Conservation (phyloP, 2,113 vertebrate species). For the Trematocara unimaculatum region DNA sequence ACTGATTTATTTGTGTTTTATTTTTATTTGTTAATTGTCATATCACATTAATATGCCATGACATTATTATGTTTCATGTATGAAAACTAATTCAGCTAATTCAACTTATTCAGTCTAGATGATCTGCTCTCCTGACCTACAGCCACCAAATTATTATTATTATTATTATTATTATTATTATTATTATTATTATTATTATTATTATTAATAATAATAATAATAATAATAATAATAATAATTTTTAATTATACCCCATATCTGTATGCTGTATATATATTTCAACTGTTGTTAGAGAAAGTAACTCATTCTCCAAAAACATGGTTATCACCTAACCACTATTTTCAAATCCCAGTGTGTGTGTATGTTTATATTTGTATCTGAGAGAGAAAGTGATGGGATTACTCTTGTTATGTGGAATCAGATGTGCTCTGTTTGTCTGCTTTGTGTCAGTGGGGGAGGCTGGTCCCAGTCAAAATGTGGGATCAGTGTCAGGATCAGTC, state of each 20-base stretch:
- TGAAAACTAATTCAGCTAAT: not conserved
- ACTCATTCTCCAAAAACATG: not conserved
- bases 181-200: not conserved
- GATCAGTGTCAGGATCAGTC: constrained; percentile 60
- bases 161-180: not conserved
- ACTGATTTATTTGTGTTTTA: not conserved
- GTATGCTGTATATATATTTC: not conserved
- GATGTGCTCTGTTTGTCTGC: constrained; percentile 59
- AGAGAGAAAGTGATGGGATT: constrained; percentile 36
- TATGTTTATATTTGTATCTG: not conserved
- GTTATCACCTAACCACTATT: not conserved
- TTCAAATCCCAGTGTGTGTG: not conserved
- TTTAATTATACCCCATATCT: not conserved
- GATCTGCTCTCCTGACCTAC: not conserved
- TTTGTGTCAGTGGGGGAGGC: constrained; percentile 38
- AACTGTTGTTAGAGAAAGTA: not conserved
- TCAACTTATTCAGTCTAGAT: not conserved
- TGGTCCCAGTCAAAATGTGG: constrained; percentile 32
- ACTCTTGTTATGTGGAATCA: constrained; percentile 55
- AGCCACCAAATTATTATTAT: not conserved
- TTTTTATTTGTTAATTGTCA: not conserved
- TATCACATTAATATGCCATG: not conserved
- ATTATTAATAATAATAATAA: no score
- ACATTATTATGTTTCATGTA: not conserved
- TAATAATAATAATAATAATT: no score